Base-by-base conservation (phyloP, 2,113 vertebrate species). In the Odobenus rosmarus region DNA sequence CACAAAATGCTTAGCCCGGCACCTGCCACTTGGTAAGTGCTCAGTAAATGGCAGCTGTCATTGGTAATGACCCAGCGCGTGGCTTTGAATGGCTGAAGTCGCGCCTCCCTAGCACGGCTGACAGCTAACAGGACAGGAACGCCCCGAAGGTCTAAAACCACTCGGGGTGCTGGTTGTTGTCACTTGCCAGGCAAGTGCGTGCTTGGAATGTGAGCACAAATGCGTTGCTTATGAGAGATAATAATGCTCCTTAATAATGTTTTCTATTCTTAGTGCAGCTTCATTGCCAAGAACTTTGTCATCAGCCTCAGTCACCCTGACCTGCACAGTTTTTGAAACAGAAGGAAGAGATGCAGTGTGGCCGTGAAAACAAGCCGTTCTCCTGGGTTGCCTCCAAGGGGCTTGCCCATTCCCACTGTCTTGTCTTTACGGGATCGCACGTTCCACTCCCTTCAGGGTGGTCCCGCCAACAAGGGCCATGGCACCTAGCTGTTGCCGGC, bases 101-200 rank as follows among this genome's bases (percentile, higher is more conserved):
- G 11, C 1, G 16, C 61, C 62, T 74, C 79, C 23, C 12, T 11
- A 81, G 62, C 94, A 39, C 14, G 31, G 93, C 71, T 55, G 88
- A 19, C 62, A 67, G 8, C 33, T 62, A 55, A 23, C 23, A 3
- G 84, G 33, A 42, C 26, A 3, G 13, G 72, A 46, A 26, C 0
- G 0, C 46, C 74, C 74, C 64, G 28, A 1, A 23, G 51, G 53
- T 49, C 62, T 31, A 8, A 51, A 28, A 16, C 5, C 0, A 3
- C 39, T 1, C 0, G 0, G 0, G 4, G 4, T 1, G 2, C n/a
- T 49, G 69, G 26, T 62, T 12, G 2, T 14, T 24, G 42, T 24
- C 36, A 4, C 93, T 79, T 23, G 11, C 42, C 57, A 80, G 89
- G 18, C 62, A 77, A 61, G 51, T 31, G 24, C 8, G 46, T 26